Percentiles rank a stretch among this genome's conserved stretches.
These are phyloP conservation scores for Amphiduros pacificus DNA, from an alignment of 2,888 invertebrate species.

Conservation along the genomic window DNA sequence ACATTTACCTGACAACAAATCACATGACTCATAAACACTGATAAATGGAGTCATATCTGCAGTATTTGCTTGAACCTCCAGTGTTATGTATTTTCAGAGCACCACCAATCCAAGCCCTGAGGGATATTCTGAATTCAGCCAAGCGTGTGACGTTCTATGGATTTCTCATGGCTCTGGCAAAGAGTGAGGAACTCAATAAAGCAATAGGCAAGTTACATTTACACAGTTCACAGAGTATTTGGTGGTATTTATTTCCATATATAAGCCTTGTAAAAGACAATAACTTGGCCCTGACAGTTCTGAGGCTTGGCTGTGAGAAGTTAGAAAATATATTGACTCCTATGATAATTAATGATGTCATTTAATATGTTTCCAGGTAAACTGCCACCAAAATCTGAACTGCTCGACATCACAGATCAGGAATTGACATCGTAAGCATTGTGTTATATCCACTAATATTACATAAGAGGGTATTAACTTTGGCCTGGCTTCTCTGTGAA, in stretches of 20 bases:
- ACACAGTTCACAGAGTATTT: neutral
- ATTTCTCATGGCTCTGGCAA: slow-evolving; percentile 54
- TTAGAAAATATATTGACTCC: neutral
- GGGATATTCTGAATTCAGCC: slow-evolving; percentile 49
- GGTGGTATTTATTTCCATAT: no score
- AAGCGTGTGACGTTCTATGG: slow-evolving; percentile 54
- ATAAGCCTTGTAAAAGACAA: neutral
- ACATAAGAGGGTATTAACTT: no score
- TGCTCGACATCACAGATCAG: slow-evolving; percentile 24
- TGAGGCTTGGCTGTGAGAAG: neutral
- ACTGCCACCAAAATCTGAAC: slow-evolving; percentile 24
- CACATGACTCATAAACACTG: no score
- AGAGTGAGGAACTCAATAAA: slow-evolving; percentile 51
- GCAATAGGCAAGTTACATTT: slow-evolving; percentile 44
- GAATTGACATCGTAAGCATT: slow-evolving; percentile 14
- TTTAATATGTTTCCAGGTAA: slow-evolving; percentile 21
- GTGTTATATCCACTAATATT: no score
- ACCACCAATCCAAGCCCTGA: slow-evolving; percentile 44
- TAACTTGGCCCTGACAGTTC: neutral
- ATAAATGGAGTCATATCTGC: no score
- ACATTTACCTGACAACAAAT: no score
- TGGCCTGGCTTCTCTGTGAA: no score
- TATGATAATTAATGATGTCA: neutral
- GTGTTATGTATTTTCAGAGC: slow-evolving; percentile 37
- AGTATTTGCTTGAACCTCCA: no score